Base-by-base conservation (phyloP, 2,113 vertebrate species). In the Heloderma charlesbogerti region DNA sequence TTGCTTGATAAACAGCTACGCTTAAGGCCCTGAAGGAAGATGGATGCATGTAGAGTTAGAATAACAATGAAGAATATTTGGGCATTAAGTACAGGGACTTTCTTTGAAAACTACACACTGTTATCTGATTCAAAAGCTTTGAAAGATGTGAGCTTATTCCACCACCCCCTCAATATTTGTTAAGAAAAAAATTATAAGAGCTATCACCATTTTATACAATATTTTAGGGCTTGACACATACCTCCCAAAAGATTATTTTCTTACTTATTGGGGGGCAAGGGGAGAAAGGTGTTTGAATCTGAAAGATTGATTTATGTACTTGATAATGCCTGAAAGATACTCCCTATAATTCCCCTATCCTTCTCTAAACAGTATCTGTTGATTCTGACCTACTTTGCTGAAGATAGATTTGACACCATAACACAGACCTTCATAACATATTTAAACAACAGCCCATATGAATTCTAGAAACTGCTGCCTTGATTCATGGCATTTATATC, bases 1-100 rank as follows among this genome's bases (percentile, higher is more conserved):
- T 93, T 93, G n/a, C 88, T 92, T 94, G 94, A 96, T 95, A 96
- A 96, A 95, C n/a, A 84, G 79, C 89, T 94, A 0, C 0, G 83
- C 91, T 90, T 92, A 90, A 93, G 92, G 63, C 48, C 92, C 94
- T 88, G 69, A 92, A 92, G 92, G 78, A 91, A 92, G 75, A 94
- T 91, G 85, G 95, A 94, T 96, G 92, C 77, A 72, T n/a, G 60
- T 43, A 89, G 72, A 92, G 88, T 66, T 85, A 94, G 87, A 93
- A 94, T 86, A 94, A 91, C 93, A 95, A 18, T 91, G 88, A 90
- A 81, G 90, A 95, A 51, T 88, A 95, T 94, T 86, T 88, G 84
- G 88, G 82, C 75, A 94, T 84, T 90, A 90, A 82, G 31, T 67
- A 94, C 27, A 43, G 75, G 45, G 75, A n/a, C 77, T 54, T 90